Evolutionary conservation across 1,140 invertebrate species (phyloP).

Genomic region (Drosophila serrata): DNA sequence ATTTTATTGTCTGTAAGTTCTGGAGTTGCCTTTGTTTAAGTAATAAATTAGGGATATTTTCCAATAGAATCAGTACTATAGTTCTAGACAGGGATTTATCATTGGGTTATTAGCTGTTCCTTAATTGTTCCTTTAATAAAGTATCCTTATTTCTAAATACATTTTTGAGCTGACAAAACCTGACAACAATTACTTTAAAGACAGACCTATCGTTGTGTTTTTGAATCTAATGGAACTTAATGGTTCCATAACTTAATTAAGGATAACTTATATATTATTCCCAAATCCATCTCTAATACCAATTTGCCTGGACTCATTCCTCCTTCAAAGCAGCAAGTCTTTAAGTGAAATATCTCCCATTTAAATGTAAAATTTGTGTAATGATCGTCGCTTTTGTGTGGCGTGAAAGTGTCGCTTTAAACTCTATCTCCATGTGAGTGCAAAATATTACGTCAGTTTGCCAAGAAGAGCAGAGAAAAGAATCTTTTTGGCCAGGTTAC

Average conservation of each 20-base stretch:
- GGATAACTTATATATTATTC: not conserved
- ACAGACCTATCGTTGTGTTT: too few relatives aligned
- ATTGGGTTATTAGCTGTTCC: not conserved
- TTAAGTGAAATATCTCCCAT: slow-evolving; percentile 11
- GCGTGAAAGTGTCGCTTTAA: slow-evolving; percentile 28
- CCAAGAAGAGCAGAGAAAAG: slow-evolving; percentile 22
- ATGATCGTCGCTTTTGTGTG: slow-evolving; percentile 18
- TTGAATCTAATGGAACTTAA: not conserved
- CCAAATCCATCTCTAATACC: not conserved
- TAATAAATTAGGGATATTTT: too few relatives aligned
- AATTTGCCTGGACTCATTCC: slow-evolving; percentile 26
- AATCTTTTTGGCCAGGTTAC: slow-evolving; percentile 17
- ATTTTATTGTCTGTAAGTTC: too few relatives aligned
- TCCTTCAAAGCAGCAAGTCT: not conserved
- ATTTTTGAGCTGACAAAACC: too few relatives aligned
- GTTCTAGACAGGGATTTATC: not conserved
- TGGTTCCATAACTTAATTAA: not conserved
- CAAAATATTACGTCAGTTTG: slow-evolving; percentile 37
- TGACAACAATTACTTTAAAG: too few relatives aligned
- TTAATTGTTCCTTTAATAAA: too few relatives aligned
- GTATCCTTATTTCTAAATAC: too few relatives aligned
- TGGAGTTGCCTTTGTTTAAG: not conserved
- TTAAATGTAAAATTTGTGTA: slow-evolving; percentile 23
- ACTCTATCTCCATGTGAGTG: slow-evolving; percentile 30
- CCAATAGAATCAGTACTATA: too few relatives aligned